phyloP scores from a whole-genome alignment of 2,888 invertebrate species.

The Megaustenia siamemsis region DNA sequence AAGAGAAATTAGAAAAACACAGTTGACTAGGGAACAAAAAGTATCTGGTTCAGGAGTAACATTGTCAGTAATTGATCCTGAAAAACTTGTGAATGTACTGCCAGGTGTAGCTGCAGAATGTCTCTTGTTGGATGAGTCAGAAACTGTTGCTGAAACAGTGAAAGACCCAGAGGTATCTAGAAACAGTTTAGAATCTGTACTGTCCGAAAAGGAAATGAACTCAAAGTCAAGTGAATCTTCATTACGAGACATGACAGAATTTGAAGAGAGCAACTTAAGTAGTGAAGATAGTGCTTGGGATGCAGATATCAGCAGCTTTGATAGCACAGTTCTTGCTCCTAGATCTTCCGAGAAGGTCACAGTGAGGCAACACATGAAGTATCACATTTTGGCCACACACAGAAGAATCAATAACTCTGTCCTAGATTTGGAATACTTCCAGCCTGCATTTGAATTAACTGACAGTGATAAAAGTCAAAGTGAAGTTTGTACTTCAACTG shows the following conservation, averaged over 20 bases:
- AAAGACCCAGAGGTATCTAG: neutral
- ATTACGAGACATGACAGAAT: conserved; percentile 32
- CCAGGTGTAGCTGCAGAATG: neutral
- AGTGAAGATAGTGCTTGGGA: conserved; percentile 49
- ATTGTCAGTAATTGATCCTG: neutral
- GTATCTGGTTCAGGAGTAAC: neutral
- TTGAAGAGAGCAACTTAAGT: conserved; percentile 44
- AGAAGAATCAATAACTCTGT: neutral
- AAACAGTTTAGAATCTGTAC: conserved; percentile 1
- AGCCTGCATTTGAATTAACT: conserved; percentile 23
- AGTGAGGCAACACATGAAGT: conserved; percentile 38
- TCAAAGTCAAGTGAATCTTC: conserved; percentile 27
- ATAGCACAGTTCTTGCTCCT: conserved; percentile 30
- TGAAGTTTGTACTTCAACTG: neutral
- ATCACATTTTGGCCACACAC: conserved; percentile 21
- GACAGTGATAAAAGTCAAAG: neutral
- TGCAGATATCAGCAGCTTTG: conserved; percentile 48
- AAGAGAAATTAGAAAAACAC: neutral
- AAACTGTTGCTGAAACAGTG: neutral
- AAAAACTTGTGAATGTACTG: neutral
- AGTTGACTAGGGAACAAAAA: neutral
- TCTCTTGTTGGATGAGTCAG: neutral
- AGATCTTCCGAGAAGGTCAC: conserved; percentile 2
- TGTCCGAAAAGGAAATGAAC: conserved; percentile 28
- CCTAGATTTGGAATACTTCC: neutral